Conservation (phyloP, 92 coral and sea anemone genomes). For the Siderastrea radians region DNA sequence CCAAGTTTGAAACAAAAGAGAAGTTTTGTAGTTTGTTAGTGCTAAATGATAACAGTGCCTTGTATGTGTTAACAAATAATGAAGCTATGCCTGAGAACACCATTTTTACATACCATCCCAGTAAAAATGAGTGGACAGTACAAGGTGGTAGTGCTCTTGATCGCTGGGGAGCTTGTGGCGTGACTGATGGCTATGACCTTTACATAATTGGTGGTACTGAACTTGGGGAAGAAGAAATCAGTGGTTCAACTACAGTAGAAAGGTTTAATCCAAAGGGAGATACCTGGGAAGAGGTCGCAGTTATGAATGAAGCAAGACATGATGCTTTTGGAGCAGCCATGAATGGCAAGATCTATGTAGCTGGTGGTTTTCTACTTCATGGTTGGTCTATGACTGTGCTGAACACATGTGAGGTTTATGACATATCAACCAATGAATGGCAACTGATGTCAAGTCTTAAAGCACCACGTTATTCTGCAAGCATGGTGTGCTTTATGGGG, state of each 20-base stretch:
- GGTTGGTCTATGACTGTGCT: background rate
- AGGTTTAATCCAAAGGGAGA: background rate
- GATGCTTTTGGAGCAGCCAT: too few relatives aligned
- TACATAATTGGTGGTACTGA: background rate
- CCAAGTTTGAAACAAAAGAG: background rate
- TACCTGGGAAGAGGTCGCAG: background rate
- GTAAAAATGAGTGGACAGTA: background rate
- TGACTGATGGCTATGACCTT: background rate
- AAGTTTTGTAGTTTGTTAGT: background rate
- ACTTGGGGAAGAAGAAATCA: background rate
- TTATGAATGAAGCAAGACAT: too few relatives aligned
- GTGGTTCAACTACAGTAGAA: background rate
- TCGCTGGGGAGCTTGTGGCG: background rate
- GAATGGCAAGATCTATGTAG: too few relatives aligned
- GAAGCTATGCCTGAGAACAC: background rate
- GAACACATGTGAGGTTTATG: background rate
- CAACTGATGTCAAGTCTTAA: background rate
- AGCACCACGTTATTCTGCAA: background rate
- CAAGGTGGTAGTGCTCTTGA: background rate
- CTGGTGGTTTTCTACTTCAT: background rate
- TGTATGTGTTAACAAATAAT: background rate
- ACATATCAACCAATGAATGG: background rate
- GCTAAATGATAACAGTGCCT: background rate
- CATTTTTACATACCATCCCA: background rate
- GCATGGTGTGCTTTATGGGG: background rate